These are phyloP conservation scores for Australoheros scitulus DNA, from an alignment of 2,113 vertebrate species.

Conservation along the genomic window DNA sequence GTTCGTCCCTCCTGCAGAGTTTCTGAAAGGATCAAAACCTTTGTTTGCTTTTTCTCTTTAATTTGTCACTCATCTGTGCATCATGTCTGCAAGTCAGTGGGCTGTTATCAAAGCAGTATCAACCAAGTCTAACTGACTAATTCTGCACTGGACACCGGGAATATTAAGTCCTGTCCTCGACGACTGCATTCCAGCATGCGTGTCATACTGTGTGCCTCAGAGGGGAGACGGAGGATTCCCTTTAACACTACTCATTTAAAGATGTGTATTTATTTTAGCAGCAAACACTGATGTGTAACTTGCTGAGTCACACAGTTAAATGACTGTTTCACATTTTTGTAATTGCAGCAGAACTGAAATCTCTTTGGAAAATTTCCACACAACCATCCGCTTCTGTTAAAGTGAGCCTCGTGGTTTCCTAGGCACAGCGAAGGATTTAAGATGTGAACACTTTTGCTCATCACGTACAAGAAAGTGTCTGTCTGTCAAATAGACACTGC, in stretches of 20 bases:
- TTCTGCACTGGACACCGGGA: background rate
- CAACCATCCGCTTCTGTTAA: background rate
- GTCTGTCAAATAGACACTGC: slow-evolving; percentile 74
- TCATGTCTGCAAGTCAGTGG: background rate
- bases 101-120: background rate
- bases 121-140: background rate
- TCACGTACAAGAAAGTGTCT: background rate
- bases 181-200: background rate
- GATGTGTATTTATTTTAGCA: background rate
- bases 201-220: background rate
- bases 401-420: background rate
- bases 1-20: accelerated
- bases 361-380: background rate
- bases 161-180: background rate
- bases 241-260: background rate
- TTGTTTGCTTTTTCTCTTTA: accelerated
- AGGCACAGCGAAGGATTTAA: background rate
- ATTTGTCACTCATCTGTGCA: background rate
- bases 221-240: background rate
- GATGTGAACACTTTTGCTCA: background rate
- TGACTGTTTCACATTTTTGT: background rate
- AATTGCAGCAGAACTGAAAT: background rate
- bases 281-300: background rate
- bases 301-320: background rate
- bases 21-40: background rate